These are phyloP conservation scores for Acanthococcus lagerstroemiae DNA, from an alignment of 2,888 invertebrate genomes.

Conservation along the genomic window DNA sequence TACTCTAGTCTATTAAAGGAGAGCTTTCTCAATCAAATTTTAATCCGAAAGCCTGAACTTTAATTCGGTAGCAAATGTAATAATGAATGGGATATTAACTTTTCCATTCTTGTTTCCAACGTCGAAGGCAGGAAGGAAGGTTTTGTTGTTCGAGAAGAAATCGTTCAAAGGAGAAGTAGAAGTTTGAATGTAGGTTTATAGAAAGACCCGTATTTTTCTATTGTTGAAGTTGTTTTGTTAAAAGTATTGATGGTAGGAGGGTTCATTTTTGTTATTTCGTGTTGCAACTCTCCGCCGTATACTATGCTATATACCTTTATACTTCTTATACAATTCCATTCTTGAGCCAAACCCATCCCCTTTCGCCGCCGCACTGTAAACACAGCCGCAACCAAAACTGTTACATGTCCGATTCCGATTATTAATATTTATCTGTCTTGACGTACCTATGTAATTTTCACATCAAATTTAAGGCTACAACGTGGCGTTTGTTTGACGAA, in stretches of 20 bases:
- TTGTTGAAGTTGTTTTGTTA: conserved; percentile 30
- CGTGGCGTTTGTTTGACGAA: conserved; percentile 22
- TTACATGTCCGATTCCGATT: conserved; percentile 28
- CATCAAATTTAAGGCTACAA: conserved; percentile 21
- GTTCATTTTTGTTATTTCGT: conserved; percentile 28
- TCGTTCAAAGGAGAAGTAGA: conserved; percentile 13
- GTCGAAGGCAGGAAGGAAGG: conserved; percentile 29
- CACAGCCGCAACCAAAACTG: conserved; percentile 11
- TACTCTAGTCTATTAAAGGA: background rate
- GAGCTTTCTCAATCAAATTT: conserved; percentile 29
- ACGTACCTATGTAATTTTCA: conserved; percentile 28
- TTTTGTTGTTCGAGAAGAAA: background rate
- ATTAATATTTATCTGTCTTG: conserved; percentile 29
- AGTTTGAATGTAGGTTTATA: conserved; percentile 29
- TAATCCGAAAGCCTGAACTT: conserved; percentile 28
- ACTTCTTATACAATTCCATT: conserved; percentile 18
- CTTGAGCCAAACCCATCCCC: conserved; percentile 1
- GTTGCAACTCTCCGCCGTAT: conserved; percentile 14
- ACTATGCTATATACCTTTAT: conserved; percentile 25
- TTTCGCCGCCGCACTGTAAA: background rate
- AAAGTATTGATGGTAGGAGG: conserved; percentile 25
- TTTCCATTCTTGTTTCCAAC: conserved; percentile 24
- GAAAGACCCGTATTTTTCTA: conserved; percentile 21
- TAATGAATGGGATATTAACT: conserved; percentile 31
- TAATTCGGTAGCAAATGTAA: conserved; percentile 28